Base-by-base conservation (phyloP, 2,113 vertebrate species). In the Aspidoscelis tigris region DNA sequence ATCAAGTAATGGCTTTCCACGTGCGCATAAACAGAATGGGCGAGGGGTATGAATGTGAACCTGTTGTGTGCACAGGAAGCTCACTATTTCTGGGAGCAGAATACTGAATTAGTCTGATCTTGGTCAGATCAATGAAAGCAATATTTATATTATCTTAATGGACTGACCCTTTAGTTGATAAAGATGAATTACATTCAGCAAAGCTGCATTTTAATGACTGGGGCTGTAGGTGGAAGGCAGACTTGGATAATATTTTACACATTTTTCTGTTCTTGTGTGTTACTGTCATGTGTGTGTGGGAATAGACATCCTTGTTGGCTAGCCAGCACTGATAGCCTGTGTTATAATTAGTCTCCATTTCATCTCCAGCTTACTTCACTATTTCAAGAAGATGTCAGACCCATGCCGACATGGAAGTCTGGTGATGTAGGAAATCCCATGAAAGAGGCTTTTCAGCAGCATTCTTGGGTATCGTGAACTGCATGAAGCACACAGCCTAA, bases 1-100 rank as follows among this genome's bases (percentile, higher is more conserved):
- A 64, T 96, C 84, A 98, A 97, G 98, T 99, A 95, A 93, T 85
- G 66, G 5, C 20, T 75, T 14, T 8, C 18, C 55, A 24, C 7
- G 39, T 76, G 22, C 10, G 72, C 14, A 22, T 22, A 10, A 33
- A 22, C 64, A 53, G 16, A 55, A 21, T 33, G 7, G 22, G 79
- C 33, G 33, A 33, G 58, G 20, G 43, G 64, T 44, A 7, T 43
- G 6, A 21, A 10, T 8, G 72, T 39, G 21, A 12, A 12, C 16
- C 53, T 16, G 33, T 76, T 58, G 33, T n/a, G 20, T 43, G 68
- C 43, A 26, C 44, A 50, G 21, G 3, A 44, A 39, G 41, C 26
- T 66, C 24, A 43, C 47, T 44, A 3, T 50, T 47, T 61, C 9
- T 83, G n/a, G 81, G 50, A 72, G 33, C 50, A 43, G 4, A 24